Percentiles rank a stretch among this genome's conserved stretches.
Evolutionary conservation across 2,888 invertebrate genomes (phyloP).

Genomic region (Amphipyra berbera): DNA sequence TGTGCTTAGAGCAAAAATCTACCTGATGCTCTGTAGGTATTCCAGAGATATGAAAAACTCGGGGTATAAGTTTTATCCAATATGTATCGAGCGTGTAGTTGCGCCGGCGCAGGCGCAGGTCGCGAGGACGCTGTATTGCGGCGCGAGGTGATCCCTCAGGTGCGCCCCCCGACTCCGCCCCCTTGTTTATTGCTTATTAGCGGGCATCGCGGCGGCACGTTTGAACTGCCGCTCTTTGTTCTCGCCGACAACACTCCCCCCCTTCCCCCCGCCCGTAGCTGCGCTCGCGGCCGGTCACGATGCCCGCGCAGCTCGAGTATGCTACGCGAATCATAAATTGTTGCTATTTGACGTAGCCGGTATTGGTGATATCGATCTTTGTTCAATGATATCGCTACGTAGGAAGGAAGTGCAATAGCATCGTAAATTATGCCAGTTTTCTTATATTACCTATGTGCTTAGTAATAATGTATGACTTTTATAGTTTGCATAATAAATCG

Average conservation of each 20-base stretch:
- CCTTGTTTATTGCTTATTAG: conserved; percentile 90
- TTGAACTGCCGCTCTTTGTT: conserved; percentile 88
- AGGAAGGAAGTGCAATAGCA: conserved; percentile 81
- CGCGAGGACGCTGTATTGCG: conserved; percentile 67
- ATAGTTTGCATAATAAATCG: conserved; percentile 9
- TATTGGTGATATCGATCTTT: conserved; percentile 85
- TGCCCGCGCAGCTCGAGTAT: conserved; percentile 77
- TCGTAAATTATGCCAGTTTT: conserved; percentile 67
- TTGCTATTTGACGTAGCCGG: conserved; percentile 87
- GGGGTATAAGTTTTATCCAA: conserved; percentile 48
- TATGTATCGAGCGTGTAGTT: conserved; percentile 49
- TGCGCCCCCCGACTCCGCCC: conserved; percentile 86
- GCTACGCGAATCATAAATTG: conserved; percentile 88
- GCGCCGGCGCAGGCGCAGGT: conserved; percentile 67
- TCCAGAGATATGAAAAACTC: conserved; percentile 17
- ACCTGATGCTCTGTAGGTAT: conserved; percentile 5
- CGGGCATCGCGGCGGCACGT: conserved; percentile 85
- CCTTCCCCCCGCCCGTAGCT: conserved; percentile 47
- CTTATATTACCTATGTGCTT: conserved; percentile 43
- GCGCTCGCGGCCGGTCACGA: conserved; percentile 79
- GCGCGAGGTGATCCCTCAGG: conserved; percentile 87
- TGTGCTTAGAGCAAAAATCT: not conserved
- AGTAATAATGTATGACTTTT: conserved; percentile 9
- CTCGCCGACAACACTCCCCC: conserved; percentile 78
- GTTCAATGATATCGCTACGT: conserved; percentile 81